Evolutionary conservation across 2,797 vertebrate genomes (phyloP).

Genomic region (Lacerta viridis): DNA sequence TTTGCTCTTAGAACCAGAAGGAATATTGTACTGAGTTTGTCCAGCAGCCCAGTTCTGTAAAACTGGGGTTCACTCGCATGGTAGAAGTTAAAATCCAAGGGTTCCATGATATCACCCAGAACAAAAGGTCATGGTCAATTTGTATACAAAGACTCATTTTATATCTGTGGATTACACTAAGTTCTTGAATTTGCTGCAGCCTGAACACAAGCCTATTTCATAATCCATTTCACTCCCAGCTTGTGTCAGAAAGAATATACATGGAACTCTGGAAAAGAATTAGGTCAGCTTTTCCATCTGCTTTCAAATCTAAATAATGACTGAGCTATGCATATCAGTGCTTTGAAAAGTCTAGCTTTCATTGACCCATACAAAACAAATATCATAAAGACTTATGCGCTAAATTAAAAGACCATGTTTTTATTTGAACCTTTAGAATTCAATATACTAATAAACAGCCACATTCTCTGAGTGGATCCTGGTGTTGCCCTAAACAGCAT

Average conservation of each 20-base stretch:
- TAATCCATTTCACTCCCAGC: background rate
- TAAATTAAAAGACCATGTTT: background rate
- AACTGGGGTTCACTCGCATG: rapidly evolving
- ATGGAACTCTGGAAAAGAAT: background rate
- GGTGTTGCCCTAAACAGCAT: background rate
- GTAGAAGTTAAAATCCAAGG: background rate
- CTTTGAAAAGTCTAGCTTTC: slow-evolving; percentile 1
- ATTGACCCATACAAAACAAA: slow-evolving; percentile 6
- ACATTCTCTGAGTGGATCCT: background rate
- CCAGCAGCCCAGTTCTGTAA: rapidly evolving
- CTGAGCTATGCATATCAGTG: background rate
- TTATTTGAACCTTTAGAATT: background rate
- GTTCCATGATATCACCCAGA: background rate
- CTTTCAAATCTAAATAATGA: slow-evolving; percentile 3
- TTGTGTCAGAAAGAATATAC: background rate
- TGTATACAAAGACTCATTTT: background rate
- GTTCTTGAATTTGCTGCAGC: background rate
- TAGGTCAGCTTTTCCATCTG: background rate
- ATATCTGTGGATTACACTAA: background rate
- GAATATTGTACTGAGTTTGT: slow-evolving; percentile 82
- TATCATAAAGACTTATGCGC: background rate
- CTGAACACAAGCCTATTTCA: background rate
- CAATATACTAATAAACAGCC: background rate
- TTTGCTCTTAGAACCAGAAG: slow-evolving; percentile 90
- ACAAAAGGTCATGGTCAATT: background rate